A percentile compares a stretch with the other conserved stretches of the same genome.
Evolutionary conservation across 2,888 invertebrate genomes (phyloP).

Genomic region (Labia minor): DNA sequence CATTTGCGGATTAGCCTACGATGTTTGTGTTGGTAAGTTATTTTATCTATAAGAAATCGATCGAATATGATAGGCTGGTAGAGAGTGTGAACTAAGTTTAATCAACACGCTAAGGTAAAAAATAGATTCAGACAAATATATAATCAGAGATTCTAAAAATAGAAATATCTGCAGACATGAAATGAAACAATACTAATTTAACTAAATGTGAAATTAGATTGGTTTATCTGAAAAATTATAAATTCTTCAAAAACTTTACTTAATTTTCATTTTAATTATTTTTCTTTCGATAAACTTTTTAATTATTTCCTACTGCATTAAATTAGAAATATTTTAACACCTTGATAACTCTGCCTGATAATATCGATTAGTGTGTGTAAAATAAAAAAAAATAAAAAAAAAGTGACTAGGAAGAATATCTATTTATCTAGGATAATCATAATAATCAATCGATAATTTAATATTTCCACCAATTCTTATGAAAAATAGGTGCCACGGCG

Average conservation of each 20-base stretch:
- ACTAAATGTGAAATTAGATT: neutral
- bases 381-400: too few species aligned
- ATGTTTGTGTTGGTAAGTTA: conserved; percentile 76
- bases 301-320: too few species aligned
- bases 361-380: conserved; percentile 8
- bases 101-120: neutral
- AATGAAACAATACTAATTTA: neutral
- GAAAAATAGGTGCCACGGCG: conserved; percentile 63
- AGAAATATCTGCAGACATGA: neutral
- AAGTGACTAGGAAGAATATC: conserved; percentile 15
- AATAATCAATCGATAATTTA: conserved; percentile 8
- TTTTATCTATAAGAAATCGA: neutral
- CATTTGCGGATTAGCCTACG: conserved; percentile 89
- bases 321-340: too few species aligned
- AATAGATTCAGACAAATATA: neutral
- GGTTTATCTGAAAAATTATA: neutral
- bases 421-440: conserved; percentile 18
- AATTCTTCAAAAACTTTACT: neutral
- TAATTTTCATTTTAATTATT: too few species aligned
- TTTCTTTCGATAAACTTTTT: too few species aligned
- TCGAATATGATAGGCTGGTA: too few species aligned
- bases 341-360: neutral
- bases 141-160: neutral
- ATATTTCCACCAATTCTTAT: conserved; percentile 9
- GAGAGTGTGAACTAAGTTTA: too few species aligned